These are phyloP conservation scores for Aleiodes sp. DNA, from an alignment of 1,140 invertebrate species.

Conservation along the genomic window DNA sequence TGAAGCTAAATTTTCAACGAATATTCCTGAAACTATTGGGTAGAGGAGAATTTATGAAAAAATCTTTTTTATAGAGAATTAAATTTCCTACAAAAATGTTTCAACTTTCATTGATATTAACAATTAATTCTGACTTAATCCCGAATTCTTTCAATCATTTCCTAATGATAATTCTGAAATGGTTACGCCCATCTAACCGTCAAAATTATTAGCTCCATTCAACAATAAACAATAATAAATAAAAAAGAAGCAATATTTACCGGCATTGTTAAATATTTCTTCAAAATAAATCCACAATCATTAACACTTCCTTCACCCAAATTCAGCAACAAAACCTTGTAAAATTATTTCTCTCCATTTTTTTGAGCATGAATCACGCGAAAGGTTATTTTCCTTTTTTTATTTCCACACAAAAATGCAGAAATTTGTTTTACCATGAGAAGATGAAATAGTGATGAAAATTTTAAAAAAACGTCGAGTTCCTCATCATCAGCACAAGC, in stretches of 20 bases:
- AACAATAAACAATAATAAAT: not conserved
- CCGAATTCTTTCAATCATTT: not conserved
- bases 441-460: not conserved
- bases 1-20: too few species aligned
- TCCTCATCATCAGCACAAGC: not conserved
- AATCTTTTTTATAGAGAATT: too few species aligned
- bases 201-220: not conserved
- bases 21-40: too few species aligned
- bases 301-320: not conserved
- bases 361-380: not conserved
- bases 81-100: too few species aligned
- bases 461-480: not conserved
- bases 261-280: slow-evolving; percentile 34
- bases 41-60: too few species aligned
- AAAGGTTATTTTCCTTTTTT: not conserved
- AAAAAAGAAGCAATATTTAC: slow-evolving; percentile 24
- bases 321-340: not conserved
- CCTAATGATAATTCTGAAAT: not conserved
- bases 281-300: not conserved
- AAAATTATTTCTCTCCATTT: not conserved
- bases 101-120: too few species aligned
- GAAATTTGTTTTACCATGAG: not conserved
- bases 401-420: not conserved
- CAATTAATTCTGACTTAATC: not conserved
- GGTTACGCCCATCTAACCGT: slow-evolving; percentile 30